Evolutionary conservation across 2,113 vertebrate species (phyloP).

Genomic region (Engystomops pustulosus): DNA sequence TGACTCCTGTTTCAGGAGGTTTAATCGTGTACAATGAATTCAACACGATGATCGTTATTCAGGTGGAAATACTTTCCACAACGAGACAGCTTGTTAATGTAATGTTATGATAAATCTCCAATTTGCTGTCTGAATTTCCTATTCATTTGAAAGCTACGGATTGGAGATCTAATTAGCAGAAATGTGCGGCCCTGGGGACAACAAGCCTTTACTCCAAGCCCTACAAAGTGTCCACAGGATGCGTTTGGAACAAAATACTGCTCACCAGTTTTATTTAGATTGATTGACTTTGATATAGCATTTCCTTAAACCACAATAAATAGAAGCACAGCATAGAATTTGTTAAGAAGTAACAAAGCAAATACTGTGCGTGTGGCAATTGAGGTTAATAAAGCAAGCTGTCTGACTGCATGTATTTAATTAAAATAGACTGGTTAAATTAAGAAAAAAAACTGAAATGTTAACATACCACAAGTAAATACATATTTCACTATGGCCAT

Average conservation of each 20-base stretch:
- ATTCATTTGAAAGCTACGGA: conserved; percentile 36
- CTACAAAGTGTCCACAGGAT: conserved; percentile 25
- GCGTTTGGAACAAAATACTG: conserved; percentile 35
- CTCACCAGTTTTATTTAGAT: conserved; percentile 52
- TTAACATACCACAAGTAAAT: too few species aligned
- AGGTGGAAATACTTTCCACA: conserved; percentile 16
- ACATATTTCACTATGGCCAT: too few species aligned
- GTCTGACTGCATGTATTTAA: background rate
- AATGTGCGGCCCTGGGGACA: background rate
- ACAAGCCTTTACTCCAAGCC: conserved; percentile 28
- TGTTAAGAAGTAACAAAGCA: conserved; percentile 41
- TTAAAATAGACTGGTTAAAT: conserved; percentile 7
- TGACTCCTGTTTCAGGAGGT: background rate
- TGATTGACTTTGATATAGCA: conserved; percentile 56
- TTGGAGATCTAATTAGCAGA: conserved; percentile 24
- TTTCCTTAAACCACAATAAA: background rate
- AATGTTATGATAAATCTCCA: conserved; percentile 44
- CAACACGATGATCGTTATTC: conserved; percentile 44
- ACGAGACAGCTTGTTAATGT: conserved; percentile 50
- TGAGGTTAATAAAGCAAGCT: conserved; percentile 1
- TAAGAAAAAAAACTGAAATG: background rate
- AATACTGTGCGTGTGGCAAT: conserved; percentile 24
- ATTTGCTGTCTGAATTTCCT: conserved; percentile 48
- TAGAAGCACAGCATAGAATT: conserved; percentile 22
- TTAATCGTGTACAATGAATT: conserved; percentile 44